Base-by-base conservation (phyloP, 2,888 invertebrate species). In the Drosophila austrosaltans region DNA sequence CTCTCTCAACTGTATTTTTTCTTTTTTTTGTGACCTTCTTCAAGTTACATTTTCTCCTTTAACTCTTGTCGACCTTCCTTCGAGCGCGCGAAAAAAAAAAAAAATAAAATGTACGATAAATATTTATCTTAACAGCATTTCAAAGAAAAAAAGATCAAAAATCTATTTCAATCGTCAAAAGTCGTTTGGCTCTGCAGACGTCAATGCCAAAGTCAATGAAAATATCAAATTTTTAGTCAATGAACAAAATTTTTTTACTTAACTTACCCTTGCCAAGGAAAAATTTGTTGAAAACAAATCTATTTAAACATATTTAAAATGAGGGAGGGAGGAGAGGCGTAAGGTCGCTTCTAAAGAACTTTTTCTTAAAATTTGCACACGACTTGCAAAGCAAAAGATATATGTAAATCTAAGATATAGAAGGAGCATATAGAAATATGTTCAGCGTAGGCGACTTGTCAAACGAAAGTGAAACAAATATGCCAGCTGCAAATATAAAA, bases 111-210 rank as follows among this genome's bases (percentile, higher is more conserved):
- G 16, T 42, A 42, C 16, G 5, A 42, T 42, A 42, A 42, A 58
- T 22, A 39, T 42, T 42, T 42, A 22, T 16, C 20, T 58, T 10
- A 16, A 58, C 40, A 40, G 39, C 44, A 39, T 12, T 10, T 6
- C 42, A 42, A 16, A 42, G 16, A 20, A 20, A 44, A 48, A 48
- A 48, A 48, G 22, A 48, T 48, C 48, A 39, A 39, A 36, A 58
- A 78, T 83, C 84, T 82, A 73, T 81, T 83, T 72, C 77, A 79
- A 79, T 68, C 78, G 78, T 77, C 77, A 77, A 67, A 25, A 4
- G 22, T 63, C 39, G 39, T 25, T 53, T 36, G 72, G 28, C 61
- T 36, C 56, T 16, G 16, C 16, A 44, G 71, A 74, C 71, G 66
- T 65, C 53, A 65, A 63, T 58, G 64, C 65, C 62, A 76, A 72